Conservation (phyloP, 2,113 vertebrate genomes). For the Gavia stellata region DNA sequence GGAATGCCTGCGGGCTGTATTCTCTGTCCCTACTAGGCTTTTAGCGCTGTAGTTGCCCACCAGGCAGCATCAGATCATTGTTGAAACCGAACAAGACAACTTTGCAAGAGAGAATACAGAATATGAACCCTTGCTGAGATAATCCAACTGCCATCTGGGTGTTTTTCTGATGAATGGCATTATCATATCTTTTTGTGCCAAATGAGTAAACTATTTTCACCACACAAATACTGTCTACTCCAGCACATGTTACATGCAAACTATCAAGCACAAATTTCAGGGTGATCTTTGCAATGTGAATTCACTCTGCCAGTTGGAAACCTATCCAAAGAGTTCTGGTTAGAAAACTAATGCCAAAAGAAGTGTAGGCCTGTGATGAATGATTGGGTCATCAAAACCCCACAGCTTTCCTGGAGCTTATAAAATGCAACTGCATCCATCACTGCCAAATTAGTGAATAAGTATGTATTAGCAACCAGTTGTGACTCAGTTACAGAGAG, state of each 20-base stretch:
- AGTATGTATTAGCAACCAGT: neutral
- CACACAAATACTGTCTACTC: neutral
- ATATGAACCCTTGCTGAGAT: neutral
- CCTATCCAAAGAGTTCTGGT: neutral
- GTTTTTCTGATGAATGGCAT: conserved; percentile 23
- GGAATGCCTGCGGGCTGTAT: neutral
- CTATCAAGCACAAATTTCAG: neutral
- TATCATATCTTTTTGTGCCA: conserved; percentile 25
- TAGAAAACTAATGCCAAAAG: neutral
- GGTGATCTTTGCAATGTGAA: neutral
- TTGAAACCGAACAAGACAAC: neutral
- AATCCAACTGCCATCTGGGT: conserved; percentile 20
- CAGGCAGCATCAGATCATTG: neutral
- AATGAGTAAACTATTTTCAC: conserved; percentile 29
- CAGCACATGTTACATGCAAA: neutral
- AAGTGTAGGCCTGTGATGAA: neutral
- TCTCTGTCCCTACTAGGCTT: neutral
- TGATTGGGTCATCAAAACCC: neutral
- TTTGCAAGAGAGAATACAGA: neutral
- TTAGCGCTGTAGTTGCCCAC: neutral
- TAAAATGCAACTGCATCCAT: neutral
- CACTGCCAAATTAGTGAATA: neutral
- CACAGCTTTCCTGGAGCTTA: neutral
- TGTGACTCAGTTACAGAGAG: neutral
- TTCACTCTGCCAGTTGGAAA: neutral